Evolutionary conservation across 2,888 invertebrate genomes (phyloP).

Genomic region (Xiphydria camelus): DNA sequence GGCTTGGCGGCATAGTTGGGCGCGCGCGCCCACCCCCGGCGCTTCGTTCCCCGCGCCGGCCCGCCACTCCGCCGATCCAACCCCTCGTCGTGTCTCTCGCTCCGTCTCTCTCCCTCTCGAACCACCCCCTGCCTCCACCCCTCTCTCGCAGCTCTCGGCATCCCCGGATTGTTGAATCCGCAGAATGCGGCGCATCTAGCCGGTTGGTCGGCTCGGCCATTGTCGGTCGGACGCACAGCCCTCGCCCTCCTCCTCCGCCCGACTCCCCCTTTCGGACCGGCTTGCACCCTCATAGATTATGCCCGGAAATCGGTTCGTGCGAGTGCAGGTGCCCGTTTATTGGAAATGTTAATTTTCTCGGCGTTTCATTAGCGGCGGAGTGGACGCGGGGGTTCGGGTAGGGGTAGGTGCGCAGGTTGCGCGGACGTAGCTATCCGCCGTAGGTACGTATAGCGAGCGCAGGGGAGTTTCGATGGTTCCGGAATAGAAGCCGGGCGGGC

Average conservation of each 20-base stretch:
- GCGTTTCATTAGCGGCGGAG: conserved; percentile 4
- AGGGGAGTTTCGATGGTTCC: too few relatives aligned
- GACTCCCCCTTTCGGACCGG: not conserved
- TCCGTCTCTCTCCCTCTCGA: not conserved
- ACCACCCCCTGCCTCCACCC: not conserved
- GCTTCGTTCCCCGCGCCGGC: not conserved
- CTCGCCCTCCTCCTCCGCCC: too few relatives aligned
- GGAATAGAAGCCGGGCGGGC: too few relatives aligned
- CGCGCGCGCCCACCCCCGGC: too few relatives aligned
- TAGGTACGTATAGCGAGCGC: too few relatives aligned
- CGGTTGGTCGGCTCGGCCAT: conserved; percentile 8
- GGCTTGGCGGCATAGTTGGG: not conserved
- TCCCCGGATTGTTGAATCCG: conserved; percentile 15
- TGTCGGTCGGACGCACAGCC: conserved; percentile 12
- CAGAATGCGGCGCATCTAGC: conserved; percentile 12
- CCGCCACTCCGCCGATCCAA: not conserved
- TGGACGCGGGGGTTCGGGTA: too few relatives aligned
- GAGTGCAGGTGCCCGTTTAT: conserved; percentile 11
- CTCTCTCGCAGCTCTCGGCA: not conserved
- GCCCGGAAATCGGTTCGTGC: conserved; percentile 17
- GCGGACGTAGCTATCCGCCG: too few relatives aligned
- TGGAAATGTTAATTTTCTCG: conserved; percentile 15
- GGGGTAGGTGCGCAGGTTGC: too few relatives aligned
- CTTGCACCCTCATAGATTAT: conserved; percentile 13
- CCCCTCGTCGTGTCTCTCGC: not conserved